Percentiles rank a stretch among this genome's conserved stretches.
These are phyloP conservation scores for Apeira syringaria DNA, from an alignment of 2,888 invertebrate genomes.

Conservation along the genomic window DNA sequence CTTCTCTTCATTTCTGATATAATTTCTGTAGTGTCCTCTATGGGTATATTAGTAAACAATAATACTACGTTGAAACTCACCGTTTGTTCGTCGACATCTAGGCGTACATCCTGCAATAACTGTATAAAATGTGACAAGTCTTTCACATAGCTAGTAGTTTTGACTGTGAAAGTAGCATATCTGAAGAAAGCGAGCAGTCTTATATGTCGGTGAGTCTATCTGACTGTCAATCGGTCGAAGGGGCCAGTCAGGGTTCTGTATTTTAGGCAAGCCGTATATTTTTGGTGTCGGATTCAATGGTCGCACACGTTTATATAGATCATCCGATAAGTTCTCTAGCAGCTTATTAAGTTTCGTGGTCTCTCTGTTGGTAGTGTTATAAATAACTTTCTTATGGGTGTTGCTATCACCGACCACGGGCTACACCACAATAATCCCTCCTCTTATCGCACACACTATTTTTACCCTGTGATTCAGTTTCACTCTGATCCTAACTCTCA, in stretches of 20 bases:
- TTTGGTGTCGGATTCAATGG: neutral
- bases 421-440: too few relatives aligned
- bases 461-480: too few relatives aligned
- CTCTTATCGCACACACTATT: too few relatives aligned
- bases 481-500: too few relatives aligned
- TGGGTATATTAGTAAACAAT: too few relatives aligned
- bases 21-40: too few relatives aligned
- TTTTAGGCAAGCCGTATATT: neutral
- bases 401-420: too few relatives aligned
- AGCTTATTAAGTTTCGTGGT: neutral
- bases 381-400: too few relatives aligned
- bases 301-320: neutral
- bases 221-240: neutral
- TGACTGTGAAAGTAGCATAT: neutral
- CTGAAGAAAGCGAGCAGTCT: neutral
- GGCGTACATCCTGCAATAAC: neutral
- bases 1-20: too few relatives aligned
- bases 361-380: neutral
- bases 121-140: neutral
- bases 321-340: neutral
- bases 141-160: neutral
- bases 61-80: too few relatives aligned
- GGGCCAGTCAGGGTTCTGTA: neutral
- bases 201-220: conserved; percentile 1
- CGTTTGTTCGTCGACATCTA: too few relatives aligned